These are phyloP conservation scores for Megaceryle torquata DNA, from an alignment of 2,113 vertebrate genomes.

Conservation along the genomic window DNA sequence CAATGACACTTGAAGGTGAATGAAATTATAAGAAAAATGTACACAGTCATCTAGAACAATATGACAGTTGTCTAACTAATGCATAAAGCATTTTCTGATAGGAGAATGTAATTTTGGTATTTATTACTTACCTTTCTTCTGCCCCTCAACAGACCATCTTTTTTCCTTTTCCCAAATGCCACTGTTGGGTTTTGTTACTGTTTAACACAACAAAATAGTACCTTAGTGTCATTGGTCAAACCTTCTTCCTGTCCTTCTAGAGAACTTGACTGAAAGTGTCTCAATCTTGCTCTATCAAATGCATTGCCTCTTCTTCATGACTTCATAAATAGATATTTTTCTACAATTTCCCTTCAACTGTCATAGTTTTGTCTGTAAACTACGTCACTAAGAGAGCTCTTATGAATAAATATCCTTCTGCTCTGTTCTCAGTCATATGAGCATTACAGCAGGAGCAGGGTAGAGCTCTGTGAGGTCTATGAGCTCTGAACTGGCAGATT, in stretches of 20 bases:
- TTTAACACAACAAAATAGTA: background rate
- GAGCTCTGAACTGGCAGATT: background rate
- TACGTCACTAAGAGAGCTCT: background rate
- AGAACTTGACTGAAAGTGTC: background rate
- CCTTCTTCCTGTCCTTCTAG: background rate
- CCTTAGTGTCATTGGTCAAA: background rate
- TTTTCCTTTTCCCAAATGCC: background rate
- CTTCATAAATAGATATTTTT: background rate
- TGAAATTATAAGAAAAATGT: background rate
- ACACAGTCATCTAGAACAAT: background rate
- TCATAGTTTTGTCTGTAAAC: background rate
- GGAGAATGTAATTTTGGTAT: background rate
- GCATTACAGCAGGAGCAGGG: background rate
- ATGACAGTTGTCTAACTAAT: background rate
- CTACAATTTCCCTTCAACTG: background rate
- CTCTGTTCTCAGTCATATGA: background rate
- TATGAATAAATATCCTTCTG: background rate
- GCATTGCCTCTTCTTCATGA: background rate
- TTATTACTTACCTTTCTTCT: background rate
- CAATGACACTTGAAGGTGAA: background rate
- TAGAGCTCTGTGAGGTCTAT: background rate
- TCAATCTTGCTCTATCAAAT: background rate
- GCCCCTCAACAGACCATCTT: background rate
- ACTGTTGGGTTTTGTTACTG: background rate
- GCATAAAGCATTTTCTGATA: background rate